Evolutionary conservation across 2,888 invertebrate genomes (phyloP), one percentile per base, ranked within the genome.

Genomic region (Lathronympha strigana): DNA sequence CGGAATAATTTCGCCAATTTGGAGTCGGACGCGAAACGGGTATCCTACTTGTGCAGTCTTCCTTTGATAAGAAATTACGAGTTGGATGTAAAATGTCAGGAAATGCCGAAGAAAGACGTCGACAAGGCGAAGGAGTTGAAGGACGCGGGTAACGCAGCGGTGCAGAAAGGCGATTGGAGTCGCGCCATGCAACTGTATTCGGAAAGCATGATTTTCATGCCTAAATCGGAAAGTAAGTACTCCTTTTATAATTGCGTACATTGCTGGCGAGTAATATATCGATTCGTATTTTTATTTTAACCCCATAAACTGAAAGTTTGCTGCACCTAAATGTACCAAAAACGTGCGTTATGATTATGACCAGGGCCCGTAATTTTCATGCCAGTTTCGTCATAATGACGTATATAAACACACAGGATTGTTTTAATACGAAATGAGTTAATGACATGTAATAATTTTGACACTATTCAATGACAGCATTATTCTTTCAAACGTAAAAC

Each of bases 131-230:
- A 93, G n/a, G 86, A 90, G 67, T 84, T 94, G 36, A 97, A 97
- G 84, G 93, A 94, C 72, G 93, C 93, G 66, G 97, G 96, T 2
- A 97, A 96, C 77, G 89, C 92, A 67, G 94, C 93, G 4, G 97
- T 97, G 74, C 94, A 94, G 71, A 93, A 93, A 72, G 95, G 95
- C 60, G 93, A 96, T 71, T 96, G 94, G 92, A 78, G 84, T 31
- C 93, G 93, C 72, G 96, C 97, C 1, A 87, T 96, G 79, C 88
- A 94, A 33, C 82, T 94, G 47, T 97, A 97, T 82, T 95, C 94
- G 67, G 93, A 93, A 73, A 95, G 95, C 70, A 94, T 96, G 77
- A 82, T 95, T 23, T 86, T 93, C 55, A 92, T 95, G 79, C 96
- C 96, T 11, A 92, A 93, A 66, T 93, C 94, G 73, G 93, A 94